Evolutionary conservation across 2,797 vertebrate genomes (phyloP).

Genomic region (Sitta carolinensis): DNA sequence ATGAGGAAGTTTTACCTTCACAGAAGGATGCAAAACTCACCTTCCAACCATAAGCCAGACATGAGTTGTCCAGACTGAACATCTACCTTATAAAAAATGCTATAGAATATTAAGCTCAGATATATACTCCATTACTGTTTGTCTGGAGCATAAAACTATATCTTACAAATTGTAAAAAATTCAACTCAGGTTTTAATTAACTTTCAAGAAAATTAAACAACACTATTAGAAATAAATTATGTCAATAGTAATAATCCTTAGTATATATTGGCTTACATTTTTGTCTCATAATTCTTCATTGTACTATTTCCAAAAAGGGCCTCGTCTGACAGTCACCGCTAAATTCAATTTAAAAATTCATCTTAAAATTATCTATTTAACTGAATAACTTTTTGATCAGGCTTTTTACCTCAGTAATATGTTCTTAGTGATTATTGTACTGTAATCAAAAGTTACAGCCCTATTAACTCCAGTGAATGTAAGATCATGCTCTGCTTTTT

Average conservation of each 20-base stretch:
- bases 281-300: background rate
- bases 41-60: background rate
- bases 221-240: background rate
- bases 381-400: background rate
- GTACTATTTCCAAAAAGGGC: background rate
- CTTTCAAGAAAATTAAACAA: background rate
- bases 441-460: background rate
- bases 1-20: background rate
- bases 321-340: background rate
- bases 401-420: background rate
- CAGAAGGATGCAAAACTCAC: background rate
- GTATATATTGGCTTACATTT: background rate
- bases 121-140: background rate
- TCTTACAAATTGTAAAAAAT: background rate
- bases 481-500: background rate
- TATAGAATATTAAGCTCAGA: background rate
- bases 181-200: background rate
- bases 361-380: background rate
- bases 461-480: background rate
- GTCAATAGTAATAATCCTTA: background rate
- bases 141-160: background rate
- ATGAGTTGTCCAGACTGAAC: background rate
- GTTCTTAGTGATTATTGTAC: background rate
- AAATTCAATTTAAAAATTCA: background rate
- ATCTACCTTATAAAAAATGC: background rate